Evolutionary conservation across 2,113 vertebrate species (phyloP).

Genomic region (Rhinogobius similis): DNA sequence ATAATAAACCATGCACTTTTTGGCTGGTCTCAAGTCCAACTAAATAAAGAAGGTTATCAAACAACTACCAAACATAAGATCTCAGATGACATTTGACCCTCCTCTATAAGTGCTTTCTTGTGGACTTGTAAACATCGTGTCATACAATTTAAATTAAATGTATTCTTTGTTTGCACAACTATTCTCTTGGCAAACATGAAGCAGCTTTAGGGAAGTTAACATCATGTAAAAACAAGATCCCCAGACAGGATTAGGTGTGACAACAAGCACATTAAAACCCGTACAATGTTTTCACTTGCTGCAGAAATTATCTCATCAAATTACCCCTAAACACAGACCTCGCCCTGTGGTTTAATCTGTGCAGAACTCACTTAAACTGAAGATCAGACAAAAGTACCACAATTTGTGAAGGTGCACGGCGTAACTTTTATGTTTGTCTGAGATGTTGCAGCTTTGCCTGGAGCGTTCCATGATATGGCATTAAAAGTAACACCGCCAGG

Average conservation of each 20-base stretch:
- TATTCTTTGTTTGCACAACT: neutral
- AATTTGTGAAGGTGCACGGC: too few species aligned
- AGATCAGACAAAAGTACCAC: neutral
- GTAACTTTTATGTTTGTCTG: too few species aligned
- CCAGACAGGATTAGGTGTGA: neutral
- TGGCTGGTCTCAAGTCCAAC: too few species aligned
- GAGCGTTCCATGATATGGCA: neutral
- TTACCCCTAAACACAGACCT: neutral
- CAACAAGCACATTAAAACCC: neutral
- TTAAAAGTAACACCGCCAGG: too few species aligned
- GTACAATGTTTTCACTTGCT: neutral
- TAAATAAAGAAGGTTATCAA: too few species aligned
- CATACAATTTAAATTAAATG: neutral
- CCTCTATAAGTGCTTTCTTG: too few species aligned
- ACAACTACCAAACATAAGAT: too few species aligned
- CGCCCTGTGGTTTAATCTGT: neutral
- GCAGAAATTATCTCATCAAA: neutral
- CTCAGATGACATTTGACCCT: too few species aligned
- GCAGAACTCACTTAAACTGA: neutral
- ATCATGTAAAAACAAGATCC: neutral
- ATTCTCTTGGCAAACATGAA: constrained; percentile 12
- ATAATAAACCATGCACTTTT: too few species aligned
- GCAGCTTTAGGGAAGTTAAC: neutral
- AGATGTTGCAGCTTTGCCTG: neutral
- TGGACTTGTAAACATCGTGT: too few species aligned